These are phyloP conservation scores for Corythaixoides concolor DNA, from an alignment of 2,113 vertebrate genomes.

Conservation along the genomic window DNA sequence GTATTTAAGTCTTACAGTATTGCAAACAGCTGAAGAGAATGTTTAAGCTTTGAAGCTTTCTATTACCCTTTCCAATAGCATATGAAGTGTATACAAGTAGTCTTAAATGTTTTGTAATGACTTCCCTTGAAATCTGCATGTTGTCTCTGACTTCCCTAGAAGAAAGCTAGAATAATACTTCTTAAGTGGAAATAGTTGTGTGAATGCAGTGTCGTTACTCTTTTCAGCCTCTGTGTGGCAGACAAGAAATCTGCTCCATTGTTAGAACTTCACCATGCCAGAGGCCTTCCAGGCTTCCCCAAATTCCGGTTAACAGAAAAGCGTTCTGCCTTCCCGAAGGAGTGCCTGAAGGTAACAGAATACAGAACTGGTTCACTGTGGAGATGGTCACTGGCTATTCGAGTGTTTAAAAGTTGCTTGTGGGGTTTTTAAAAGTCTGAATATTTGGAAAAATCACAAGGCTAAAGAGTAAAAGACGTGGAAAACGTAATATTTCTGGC, in stretches of 20 bases:
- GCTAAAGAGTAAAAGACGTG: not conserved
- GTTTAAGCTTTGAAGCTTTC: not conserved
- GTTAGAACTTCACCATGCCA: slow-evolving; percentile 65
- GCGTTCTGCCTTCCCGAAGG: not conserved
- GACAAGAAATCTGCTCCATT: slow-evolving; percentile 71
- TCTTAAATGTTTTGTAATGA: not conserved
- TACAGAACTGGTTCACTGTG: not conserved
- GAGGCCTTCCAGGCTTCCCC: not conserved
- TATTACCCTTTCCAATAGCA: not conserved
- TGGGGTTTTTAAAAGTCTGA: not conserved
- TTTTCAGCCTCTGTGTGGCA: slow-evolving; percentile 53
- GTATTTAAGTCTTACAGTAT: not conserved
- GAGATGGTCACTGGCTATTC: not conserved
- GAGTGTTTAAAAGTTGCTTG: not conserved
- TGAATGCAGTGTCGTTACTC: not conserved
- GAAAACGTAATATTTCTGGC: not conserved
- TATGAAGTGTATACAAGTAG: not conserved
- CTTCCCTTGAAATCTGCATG: not conserved
- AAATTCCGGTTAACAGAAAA: not conserved
- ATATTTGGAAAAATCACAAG: not conserved
- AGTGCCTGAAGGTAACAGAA: slow-evolving; percentile 68
- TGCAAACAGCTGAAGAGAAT: not conserved
- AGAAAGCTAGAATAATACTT: not conserved
- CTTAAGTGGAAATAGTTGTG: not conserved
- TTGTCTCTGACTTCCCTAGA: not conserved